phyloP scores from a whole-genome alignment of 1,140 invertebrate genomes.

The Palaemon carinicauda region DNA sequence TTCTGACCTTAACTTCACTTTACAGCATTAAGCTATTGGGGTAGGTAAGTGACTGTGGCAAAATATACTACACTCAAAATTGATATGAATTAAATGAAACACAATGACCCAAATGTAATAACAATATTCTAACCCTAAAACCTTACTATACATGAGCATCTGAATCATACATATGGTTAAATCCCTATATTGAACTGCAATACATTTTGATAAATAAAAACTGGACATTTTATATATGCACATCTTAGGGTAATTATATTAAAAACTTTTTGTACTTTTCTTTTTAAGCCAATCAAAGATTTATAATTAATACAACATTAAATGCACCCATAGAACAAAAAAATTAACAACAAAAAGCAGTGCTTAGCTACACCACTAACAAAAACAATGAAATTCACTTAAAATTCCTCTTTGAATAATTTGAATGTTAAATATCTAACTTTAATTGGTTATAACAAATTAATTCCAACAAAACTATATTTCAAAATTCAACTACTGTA shows the following conservation, averaged over 20 bases:
- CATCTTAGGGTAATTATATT: neutral
- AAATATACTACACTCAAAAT: constrained; percentile 49
- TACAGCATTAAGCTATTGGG: constrained; percentile 49
- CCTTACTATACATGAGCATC: constrained; percentile 54
- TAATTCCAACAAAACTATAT: neutral
- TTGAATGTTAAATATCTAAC: too few species aligned
- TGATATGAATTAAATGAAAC: constrained; percentile 49
- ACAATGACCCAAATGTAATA: constrained; percentile 37
- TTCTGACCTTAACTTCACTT: constrained; percentile 46
- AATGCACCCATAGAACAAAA: constrained; percentile 2
- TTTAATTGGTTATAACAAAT: neutral
- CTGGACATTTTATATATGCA: constrained; percentile 4
- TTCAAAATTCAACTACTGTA: too few species aligned
- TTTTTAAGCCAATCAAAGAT: constrained; percentile 15
- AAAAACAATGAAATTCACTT: neutral
- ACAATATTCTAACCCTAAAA: constrained; percentile 38
- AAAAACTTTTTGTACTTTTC: constrained; percentile 15
- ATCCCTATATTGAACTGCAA: constrained; percentile 21
- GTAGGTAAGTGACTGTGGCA: constrained; percentile 39
- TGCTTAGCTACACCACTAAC: neutral
- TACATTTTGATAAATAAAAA: neutral
- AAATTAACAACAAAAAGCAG: neutral
- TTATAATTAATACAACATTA: neutral
- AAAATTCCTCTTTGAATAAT: neutral
- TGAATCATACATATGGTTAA: constrained; percentile 22